Evolutionary conservation across 2,888 invertebrate species (phyloP), one percentile per base, ranked within the genome.

Genomic region (Orchesellides sinensis): DNA sequence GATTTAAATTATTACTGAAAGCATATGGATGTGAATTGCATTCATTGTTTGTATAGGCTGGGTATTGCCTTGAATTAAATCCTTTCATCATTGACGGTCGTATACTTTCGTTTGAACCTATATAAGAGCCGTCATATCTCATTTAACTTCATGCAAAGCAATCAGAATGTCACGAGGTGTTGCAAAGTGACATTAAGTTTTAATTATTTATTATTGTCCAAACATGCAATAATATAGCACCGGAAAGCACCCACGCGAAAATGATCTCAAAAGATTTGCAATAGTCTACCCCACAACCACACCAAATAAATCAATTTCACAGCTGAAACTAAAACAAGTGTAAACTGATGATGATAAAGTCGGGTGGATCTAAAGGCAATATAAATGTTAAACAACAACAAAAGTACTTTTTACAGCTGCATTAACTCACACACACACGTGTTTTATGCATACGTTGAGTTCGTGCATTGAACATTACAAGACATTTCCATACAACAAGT

Each of bases 271-370:
- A 27, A 14, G 6, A 27, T 40, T 19, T 8, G 27, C 25, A 27
- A 14, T 56, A 27, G 56, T 27, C 27, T 10, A 25, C 25, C 17
- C 56, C 56, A n/a, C n/a, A n/a, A n/a, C n/a, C n/a, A n/a, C n/a
- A 56, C 25, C 35, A 61, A 74, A 74, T 74, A 74, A 74, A 74
- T 74, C 74, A 74, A 59, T 74, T 74, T 74, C 74, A 74, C 74
- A 74, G 74, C 74, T 74, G 65, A 74, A 61, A 74, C 23, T 65
- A 56, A 32, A 74, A 63, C 74, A 74, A 65, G 74, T 45, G 17
- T 29, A 40, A 56, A 54, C 63, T 27, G 49, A 56, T n/a, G 21
- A 8, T 32, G n/a, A 25, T 65, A 32, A 27, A 35, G 56, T 21
- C 54, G 54, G 40, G 19, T 5, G 54, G 32, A n/a, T 10, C 27